phyloP scores from a whole-genome alignment of 2,113 vertebrate species.

The Pogonocichla stellata region DNA sequence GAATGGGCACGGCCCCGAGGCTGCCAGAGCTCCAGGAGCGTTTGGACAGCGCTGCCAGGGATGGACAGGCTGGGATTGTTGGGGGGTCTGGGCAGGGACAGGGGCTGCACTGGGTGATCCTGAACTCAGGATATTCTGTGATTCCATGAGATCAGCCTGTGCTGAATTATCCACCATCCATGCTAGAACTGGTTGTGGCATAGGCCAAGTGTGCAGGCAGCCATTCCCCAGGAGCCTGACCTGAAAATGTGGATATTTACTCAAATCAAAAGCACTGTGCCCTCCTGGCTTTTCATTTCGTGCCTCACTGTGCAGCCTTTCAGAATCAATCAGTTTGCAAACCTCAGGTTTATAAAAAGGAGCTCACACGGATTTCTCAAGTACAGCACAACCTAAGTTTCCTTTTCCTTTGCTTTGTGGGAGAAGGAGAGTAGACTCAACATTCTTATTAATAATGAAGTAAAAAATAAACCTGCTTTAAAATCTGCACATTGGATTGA shows the following conservation, averaged over 20 bases:
- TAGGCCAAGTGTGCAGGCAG: not conserved
- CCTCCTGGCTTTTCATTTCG: not conserved
- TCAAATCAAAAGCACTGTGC: not conserved
- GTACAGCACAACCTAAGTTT: not conserved
- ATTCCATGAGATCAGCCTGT: not conserved
- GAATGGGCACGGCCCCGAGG: not conserved
- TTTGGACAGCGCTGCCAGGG: not conserved
- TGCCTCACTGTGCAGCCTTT: not conserved
- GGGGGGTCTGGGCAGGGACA: not conserved
- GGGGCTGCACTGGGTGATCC: rapidly evolving
- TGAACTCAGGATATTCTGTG: not conserved
- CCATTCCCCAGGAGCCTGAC: rapidly evolving
- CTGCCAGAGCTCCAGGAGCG: not conserved
- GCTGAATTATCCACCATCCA: not conserved
- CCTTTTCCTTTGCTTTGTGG: not conserved
- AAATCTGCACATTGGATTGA: not conserved
- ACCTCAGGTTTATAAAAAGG: not conserved
- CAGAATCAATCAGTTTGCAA: not conserved
- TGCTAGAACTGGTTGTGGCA: not conserved
- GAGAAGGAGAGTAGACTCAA: not conserved
- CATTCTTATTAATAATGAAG: not conserved
- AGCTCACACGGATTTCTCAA: not conserved
- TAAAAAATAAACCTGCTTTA: not conserved
- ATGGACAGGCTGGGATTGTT: not conserved
- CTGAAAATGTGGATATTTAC: not conserved